phyloP scores from a whole-genome alignment of 2,797 vertebrate genomes.

The Acrossocheilus wenchowensis region DNA sequence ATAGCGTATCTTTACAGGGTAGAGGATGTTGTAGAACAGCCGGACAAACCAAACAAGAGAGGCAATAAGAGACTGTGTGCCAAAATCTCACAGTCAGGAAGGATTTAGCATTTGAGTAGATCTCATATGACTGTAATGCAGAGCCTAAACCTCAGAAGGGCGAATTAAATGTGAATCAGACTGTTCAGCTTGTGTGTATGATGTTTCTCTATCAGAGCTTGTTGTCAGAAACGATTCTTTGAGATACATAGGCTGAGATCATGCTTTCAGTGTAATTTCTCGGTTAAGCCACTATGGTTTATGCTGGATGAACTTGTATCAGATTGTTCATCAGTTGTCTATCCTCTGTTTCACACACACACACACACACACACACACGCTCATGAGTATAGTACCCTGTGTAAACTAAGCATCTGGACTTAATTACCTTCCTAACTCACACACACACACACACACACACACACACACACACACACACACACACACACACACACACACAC shows the following conservation, averaged over 20 bases:
- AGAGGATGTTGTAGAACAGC: not conserved
- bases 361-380: not conserved
- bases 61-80: not conserved
- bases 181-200: slow-evolving; percentile 20
- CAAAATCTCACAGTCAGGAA: not conserved
- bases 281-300: slow-evolving; percentile 61
- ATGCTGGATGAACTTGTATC: slow-evolving; percentile 66
- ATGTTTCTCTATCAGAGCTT: slow-evolving; percentile 35
- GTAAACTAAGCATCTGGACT: slow-evolving; percentile 78
- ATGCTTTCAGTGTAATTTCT: slow-evolving; percentile 57
- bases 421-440: slow-evolving; percentile 66
- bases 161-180: slow-evolving; percentile 1
- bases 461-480: not conserved
- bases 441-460: slow-evolving; percentile 10
- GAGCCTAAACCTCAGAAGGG: not conserved
- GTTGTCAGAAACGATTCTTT: slow-evolving; percentile 55
- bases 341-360: not conserved
- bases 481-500: slow-evolving; percentile 49
- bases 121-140: slow-evolving; percentile 25
- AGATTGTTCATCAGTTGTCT: slow-evolving; percentile 70
- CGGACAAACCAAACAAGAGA: not conserved
- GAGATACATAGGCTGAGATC: slow-evolving; percentile 68
- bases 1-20: not conserved
- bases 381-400: slow-evolving; percentile 48
- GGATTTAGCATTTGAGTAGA: not conserved